phyloP scores from a whole-genome alignment of 1,140 invertebrate genomes.

The Samia ricini region DNA sequence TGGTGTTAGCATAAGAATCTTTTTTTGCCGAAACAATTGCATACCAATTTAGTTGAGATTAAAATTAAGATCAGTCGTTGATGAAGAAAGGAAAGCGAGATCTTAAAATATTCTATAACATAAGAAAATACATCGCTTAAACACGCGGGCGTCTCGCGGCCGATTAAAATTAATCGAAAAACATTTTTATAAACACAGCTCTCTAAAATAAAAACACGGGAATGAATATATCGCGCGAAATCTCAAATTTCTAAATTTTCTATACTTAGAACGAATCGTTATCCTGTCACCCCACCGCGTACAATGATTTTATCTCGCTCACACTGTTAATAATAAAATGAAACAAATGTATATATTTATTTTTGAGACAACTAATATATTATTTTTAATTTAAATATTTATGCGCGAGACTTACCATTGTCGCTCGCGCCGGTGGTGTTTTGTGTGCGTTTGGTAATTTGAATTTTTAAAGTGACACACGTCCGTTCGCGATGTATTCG shows the following conservation, averaged over 20 bases:
- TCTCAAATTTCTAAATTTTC: constrained; percentile 6
- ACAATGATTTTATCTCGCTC: neutral
- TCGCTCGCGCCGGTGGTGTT: neutral
- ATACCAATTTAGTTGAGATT: neutral
- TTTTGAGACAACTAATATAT: too few species aligned
- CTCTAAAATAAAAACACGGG: neutral
- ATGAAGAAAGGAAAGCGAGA: neutral
- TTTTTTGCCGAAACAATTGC: too few species aligned
- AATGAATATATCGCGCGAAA: neutral
- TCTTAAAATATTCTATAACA: neutral
- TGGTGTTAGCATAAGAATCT: too few species aligned
- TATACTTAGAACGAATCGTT: neutral
- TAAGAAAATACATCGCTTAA: neutral
- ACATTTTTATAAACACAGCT: neutral
- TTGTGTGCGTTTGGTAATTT: neutral
- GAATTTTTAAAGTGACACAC: neutral
- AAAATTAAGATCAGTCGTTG: too few species aligned
- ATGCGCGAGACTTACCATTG: neutral
- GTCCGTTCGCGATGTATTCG: too few species aligned
- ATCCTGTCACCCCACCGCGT: neutral
- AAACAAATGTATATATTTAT: too few species aligned
- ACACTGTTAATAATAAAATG: neutral
- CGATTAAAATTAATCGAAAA: neutral
- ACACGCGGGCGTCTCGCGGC: too few species aligned
- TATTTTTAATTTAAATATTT: neutral